Evolutionary conservation across 2,113 vertebrate genomes (phyloP).

Genomic region (Colaptes auratus): DNA sequence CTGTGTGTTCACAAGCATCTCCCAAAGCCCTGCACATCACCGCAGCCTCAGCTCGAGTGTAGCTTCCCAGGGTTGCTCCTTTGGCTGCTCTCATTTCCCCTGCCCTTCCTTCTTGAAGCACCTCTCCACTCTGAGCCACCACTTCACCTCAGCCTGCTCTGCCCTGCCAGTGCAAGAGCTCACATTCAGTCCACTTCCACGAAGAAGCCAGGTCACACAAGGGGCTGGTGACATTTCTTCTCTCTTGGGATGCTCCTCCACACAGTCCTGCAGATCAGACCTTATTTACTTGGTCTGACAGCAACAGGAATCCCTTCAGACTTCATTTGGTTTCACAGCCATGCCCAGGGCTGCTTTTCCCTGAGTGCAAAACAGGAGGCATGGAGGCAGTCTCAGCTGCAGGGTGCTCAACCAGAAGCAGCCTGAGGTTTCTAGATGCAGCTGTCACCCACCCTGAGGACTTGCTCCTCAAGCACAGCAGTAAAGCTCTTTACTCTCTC

Average conservation of each 20-base stretch:
- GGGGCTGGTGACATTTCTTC: neutral
- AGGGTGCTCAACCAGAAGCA: conserved; percentile 15
- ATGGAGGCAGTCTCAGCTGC: neutral
- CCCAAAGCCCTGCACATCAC: neutral
- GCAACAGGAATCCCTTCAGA: neutral
- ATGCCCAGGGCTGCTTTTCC: neutral
- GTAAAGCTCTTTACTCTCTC: neutral
- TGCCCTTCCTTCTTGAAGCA: neutral
- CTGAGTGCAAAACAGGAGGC: neutral
- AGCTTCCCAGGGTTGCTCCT: neutral
- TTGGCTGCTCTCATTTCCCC: neutral
- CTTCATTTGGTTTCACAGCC: neutral
- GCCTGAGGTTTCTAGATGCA: neutral
- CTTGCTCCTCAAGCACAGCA: neutral
- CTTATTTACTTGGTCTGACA: neutral
- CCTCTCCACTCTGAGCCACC: neutral
- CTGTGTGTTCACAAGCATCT: neutral
- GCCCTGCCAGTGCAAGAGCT: accelerated
- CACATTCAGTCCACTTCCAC: neutral
- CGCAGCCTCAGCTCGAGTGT: neutral
- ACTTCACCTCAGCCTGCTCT: neutral
- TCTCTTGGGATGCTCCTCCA: neutral
- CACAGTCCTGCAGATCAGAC: neutral
- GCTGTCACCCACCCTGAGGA: neutral
- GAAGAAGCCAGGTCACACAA: neutral